Conservation (phyloP, 2,888 invertebrate species). For the Metalampra italica region DNA sequence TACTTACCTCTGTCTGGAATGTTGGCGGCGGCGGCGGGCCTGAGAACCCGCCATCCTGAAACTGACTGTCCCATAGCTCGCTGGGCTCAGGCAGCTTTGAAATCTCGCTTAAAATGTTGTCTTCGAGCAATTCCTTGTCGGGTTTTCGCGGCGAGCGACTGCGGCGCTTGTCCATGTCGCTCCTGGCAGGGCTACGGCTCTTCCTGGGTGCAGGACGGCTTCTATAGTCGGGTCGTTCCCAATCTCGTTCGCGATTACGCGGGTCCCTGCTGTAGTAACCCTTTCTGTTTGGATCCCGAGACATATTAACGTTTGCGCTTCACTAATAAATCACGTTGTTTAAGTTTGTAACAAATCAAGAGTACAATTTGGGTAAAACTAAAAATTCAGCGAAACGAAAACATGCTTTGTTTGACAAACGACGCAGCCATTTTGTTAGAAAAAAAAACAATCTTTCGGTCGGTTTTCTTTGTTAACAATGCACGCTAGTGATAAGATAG, state of each 20-base stretch:
- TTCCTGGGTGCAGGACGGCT: slow-evolving; percentile 27
- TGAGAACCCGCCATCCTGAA: slow-evolving; percentile 40
- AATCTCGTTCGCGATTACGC: slow-evolving; percentile 24
- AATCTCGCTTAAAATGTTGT: slow-evolving; percentile 65
- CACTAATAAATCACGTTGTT: neutral
- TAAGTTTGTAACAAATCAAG: neutral
- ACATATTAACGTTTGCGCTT: slow-evolving; percentile 24
- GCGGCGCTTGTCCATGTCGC: slow-evolving; percentile 37
- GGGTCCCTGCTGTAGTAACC: slow-evolving; percentile 17
- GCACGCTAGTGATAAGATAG: neutral
- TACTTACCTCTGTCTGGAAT: slow-evolving; percentile 38
- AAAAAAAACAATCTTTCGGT: no score
- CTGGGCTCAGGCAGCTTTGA: slow-evolving; percentile 64
- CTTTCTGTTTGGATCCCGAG: slow-evolving; percentile 23
- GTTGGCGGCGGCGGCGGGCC: slow-evolving; percentile 31
- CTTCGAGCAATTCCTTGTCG: slow-evolving; percentile 60
- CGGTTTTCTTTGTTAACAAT: neutral
- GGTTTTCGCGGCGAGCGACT: slow-evolving; percentile 55
- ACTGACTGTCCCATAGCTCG: slow-evolving; percentile 65
- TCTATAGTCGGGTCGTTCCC: slow-evolving; percentile 28
- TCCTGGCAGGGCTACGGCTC: slow-evolving; percentile 36
- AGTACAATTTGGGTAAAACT: neutral
- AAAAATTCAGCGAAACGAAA: neutral
- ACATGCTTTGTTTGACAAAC: slow-evolving; percentile 1
- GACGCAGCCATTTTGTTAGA: neutral